Percentiles rank a stretch among this genome's conserved stretches.
phyloP scores from a whole-genome alignment of 2,797 vertebrate genomes.

The Psittacula derbiana region DNA sequence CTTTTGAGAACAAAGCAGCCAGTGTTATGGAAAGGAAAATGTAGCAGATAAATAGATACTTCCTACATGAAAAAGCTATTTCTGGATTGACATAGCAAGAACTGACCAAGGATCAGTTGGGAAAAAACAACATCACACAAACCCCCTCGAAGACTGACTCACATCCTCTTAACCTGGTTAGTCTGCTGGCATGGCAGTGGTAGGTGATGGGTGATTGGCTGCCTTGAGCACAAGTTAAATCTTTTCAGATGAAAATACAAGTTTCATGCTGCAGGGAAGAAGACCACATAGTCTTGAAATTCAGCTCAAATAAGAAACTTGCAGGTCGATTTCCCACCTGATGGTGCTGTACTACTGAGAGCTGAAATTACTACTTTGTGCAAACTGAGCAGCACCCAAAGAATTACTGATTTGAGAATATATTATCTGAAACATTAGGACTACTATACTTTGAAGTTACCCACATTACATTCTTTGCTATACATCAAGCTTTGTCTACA shows the following conservation, averaged over 20 bases:
- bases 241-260: slow-evolving; percentile 16
- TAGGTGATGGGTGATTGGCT: background rate
- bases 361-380: background rate
- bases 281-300: background rate
- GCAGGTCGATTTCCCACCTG: background rate
- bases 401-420: background rate
- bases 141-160: slow-evolving; percentile 34
- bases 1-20: background rate
- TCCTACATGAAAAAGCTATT: slow-evolving; percentile 26
- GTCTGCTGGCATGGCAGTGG: background rate
- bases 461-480: background rate
- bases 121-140: slow-evolving; percentile 5
- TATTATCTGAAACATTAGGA: background rate
- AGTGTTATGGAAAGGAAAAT: slow-evolving; percentile 8
- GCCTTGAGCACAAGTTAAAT: background rate
- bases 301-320: background rate
- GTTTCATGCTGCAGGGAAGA: background rate
- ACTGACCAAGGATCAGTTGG: background rate
- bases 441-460: background rate
- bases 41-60: slow-evolving; percentile 9
- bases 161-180: background rate
- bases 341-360: background rate
- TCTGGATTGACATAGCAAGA: slow-evolving; percentile 23
- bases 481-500: background rate
- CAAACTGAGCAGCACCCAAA: background rate